These are phyloP conservation scores for Teleiodes luculella DNA, from an alignment of 2,888 invertebrate species.

Conservation along the genomic window DNA sequence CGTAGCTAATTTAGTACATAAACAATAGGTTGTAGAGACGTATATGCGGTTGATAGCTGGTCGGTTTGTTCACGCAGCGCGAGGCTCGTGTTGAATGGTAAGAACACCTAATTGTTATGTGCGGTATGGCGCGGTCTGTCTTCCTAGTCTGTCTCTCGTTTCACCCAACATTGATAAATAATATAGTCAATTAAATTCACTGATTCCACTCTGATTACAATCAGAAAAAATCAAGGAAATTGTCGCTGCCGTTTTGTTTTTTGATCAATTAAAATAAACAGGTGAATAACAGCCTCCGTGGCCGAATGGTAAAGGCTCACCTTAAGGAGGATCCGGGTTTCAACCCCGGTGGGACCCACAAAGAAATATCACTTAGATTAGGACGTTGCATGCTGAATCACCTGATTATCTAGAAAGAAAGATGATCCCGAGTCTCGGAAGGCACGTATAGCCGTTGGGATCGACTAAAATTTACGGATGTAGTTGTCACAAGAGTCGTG, in stretches of 20 bases:
- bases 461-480: no score
- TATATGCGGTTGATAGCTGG: conserved; percentile 29
- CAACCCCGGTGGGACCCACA: no score
- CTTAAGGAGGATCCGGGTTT: no score
- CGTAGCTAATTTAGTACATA: conserved; percentile 31
- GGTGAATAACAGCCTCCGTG: no score
- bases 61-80: conserved; percentile 6
- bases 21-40: conserved; percentile 58
- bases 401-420: no score
- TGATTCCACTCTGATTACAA: neutral
- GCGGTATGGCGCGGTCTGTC: conserved; percentile 8
- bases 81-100: conserved; percentile 19
- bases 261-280: neutral
- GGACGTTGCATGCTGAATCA: no score
- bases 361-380: no score
- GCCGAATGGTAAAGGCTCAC: no score
- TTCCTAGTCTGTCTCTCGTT: conserved; percentile 12
- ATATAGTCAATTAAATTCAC: neutral
- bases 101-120: conserved; percentile 19
- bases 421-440: no score
- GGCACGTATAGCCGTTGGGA: no score
- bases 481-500: no score
- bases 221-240: conserved; percentile 1
- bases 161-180: conserved; percentile 2
- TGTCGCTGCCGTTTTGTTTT: no score